Evolutionary conservation across 2,888 invertebrate genomes (phyloP), one percentile per base, ranked within the genome.

Genomic region (Spilarctia lutea): DNA sequence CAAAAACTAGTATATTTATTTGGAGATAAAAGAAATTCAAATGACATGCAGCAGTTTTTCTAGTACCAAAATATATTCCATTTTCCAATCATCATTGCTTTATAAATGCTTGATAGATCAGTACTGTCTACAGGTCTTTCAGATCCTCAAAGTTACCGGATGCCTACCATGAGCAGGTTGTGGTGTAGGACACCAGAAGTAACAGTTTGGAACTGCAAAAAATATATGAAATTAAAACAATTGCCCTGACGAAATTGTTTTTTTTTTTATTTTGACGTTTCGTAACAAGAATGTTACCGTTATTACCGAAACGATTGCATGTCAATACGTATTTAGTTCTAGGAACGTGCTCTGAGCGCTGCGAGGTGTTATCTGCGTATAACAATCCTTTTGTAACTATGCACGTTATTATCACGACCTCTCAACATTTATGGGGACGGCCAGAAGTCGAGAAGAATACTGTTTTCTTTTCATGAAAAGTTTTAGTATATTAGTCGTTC

Each of bases 271-370:
- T 42, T 45, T 20, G 6, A 42, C 24, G 24, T 71, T 68, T 66
- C 52, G 65, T 33, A 73, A 75, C 24, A 27, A 16, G 18, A 13
- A 45, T 67, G 66, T 75, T 65, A 69, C 60, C 52, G 72, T 75
- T 73, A 70, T 73, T 65, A 70, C 45, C 69, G 30, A 76, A 30
- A 75, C 66, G 72, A 68, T 83, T 79, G 83, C 83, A 82, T 86
- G 85, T 82, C 77, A 71, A 78, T 74, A 78, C 68, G 77, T 79
- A 81, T 74, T 86, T 75, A 75, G 69, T 79, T 75, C 76, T 75
- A 1, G 63, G 72, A 80, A 83, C 83, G 85, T 83, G 84, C 77
- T 78, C 73, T 52, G 63, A 68, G 18, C 60, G 33, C 24, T 30
- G 52, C 42, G 10, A 67, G 56, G 63, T 68, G 65, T 48, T 73